These are phyloP conservation scores for Gopherus flavomarginatus DNA, from an alignment of 2,113 vertebrate genomes.

Conservation along the genomic window DNA sequence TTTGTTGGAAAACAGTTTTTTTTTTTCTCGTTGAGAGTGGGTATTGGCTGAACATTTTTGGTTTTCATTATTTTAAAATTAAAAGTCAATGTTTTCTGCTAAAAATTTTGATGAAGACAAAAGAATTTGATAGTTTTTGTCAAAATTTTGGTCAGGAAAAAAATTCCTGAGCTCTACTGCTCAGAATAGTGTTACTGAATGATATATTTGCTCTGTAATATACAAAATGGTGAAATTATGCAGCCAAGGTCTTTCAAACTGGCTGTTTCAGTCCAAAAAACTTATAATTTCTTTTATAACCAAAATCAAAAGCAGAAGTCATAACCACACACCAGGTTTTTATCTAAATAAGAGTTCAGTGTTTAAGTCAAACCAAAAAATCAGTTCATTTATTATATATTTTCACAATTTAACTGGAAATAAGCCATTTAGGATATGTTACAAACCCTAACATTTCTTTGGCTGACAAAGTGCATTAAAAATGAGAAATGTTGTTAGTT, in stretches of 20 bases:
- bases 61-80: background rate
- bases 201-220: background rate
- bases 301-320: background rate
- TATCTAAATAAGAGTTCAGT: background rate
- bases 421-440: background rate
- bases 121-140: background rate
- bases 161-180: background rate
- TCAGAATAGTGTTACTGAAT: background rate
- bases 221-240: background rate
- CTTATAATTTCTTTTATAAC: background rate
- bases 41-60: background rate
- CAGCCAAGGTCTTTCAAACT: background rate
- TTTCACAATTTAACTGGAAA: background rate
- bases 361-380: background rate
- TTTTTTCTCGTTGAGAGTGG: background rate
- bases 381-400: background rate
- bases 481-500: background rate
- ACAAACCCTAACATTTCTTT: background rate
- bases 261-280: background rate
- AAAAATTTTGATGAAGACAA: background rate
- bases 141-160: background rate
- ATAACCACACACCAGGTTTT: background rate
- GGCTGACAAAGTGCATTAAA: background rate
- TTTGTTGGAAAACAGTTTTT: background rate
- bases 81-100: background rate